Evolutionary conservation across 2,797 vertebrate genomes (phyloP).

Genomic region (Parambassis ranga): DNA sequence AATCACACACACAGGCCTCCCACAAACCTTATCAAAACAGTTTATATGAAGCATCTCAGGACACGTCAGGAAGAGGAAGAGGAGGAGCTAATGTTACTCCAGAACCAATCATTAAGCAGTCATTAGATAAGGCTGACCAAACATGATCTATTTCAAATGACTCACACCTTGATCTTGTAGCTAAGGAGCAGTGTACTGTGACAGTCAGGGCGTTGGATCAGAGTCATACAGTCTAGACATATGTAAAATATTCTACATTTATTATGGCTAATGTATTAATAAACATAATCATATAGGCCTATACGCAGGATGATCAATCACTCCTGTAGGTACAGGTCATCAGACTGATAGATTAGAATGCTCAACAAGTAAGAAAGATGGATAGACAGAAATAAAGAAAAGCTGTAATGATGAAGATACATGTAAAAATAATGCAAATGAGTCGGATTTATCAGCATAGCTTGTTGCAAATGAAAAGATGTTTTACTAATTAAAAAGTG

Average conservation of each 20-base stretch:
- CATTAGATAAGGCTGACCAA: not conserved
- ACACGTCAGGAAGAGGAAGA: not conserved
- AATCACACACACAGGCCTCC: too few species aligned
- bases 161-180: not conserved
- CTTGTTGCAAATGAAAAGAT: too few species aligned
- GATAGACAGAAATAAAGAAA: too few species aligned
- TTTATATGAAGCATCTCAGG: not conserved
- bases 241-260: not conserved
- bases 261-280: accelerated
- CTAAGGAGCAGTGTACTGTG: not conserved
- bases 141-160: not conserved
- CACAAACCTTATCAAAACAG: not conserved
- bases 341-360: too few species aligned
- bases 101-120: not conserved
- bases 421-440: too few species aligned
- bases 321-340: too few species aligned
- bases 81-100: not conserved
- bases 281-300: too few species aligned
- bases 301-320: too few species aligned
- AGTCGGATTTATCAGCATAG: too few species aligned
- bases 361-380: too few species aligned
- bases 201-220: not conserved
- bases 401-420: too few species aligned
- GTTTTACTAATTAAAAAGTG: too few species aligned
- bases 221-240: not conserved